Evolutionary conservation across 2,797 vertebrate genomes (phyloP).

Genomic region (Ctenopoma multispine): DNA sequence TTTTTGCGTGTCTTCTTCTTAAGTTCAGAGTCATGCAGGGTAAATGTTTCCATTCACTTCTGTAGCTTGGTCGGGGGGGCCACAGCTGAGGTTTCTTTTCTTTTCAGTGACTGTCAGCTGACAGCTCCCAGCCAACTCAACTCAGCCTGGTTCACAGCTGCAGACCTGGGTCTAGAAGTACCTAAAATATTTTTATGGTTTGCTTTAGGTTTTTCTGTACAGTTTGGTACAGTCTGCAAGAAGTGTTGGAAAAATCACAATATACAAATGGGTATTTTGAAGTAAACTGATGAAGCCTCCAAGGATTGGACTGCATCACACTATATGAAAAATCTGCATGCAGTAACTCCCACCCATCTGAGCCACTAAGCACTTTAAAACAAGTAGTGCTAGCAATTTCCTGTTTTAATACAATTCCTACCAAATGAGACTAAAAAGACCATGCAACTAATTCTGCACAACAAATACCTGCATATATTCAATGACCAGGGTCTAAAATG

Average conservation of each 20-base stretch:
- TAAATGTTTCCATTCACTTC: conserved; percentile 14
- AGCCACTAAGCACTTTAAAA: conserved; percentile 34
- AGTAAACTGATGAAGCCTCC: not conserved
- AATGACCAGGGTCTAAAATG: conserved; percentile 13
- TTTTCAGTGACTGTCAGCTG: conserved; percentile 15
- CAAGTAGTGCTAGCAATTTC: conserved; percentile 26
- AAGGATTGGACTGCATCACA: not conserved
- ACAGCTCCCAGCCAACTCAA: conserved; percentile 15
- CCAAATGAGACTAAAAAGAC: not conserved
- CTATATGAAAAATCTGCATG: not conserved
- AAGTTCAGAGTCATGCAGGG: conserved; percentile 30
- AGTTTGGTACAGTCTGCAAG: conserved; percentile 4
- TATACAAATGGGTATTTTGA: not conserved
- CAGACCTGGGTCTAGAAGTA: conserved; percentile 56
- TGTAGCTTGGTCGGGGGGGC: conserved; percentile 12
- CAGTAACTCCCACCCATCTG: conserved; percentile 6
- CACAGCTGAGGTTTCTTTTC: not conserved
- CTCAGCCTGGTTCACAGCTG: conserved; percentile 38
- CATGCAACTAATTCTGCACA: not conserved
- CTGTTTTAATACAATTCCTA: conserved; percentile 4
- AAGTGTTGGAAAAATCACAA: not conserved
- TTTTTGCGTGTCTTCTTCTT: not conserved
- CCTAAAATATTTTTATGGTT: not conserved
- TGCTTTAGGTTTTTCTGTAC: not conserved
- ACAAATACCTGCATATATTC: conserved; percentile 10